phyloP scores from a whole-genome alignment of 2,888 invertebrate species.

The Heteropelma amictum region DNA sequence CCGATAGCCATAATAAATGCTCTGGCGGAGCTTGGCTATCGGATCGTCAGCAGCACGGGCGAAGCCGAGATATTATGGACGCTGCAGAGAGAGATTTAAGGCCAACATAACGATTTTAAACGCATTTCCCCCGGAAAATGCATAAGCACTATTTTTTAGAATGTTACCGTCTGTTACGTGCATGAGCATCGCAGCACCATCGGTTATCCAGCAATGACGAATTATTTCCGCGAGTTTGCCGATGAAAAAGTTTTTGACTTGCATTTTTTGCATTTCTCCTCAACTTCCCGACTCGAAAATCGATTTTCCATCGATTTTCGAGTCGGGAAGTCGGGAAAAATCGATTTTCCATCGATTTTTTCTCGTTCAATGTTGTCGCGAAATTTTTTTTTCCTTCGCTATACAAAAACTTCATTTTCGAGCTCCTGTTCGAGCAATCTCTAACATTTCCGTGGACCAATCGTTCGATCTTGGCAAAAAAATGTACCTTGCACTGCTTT shows the following conservation, averaged over 20 bases:
- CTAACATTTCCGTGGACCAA: conserved; percentile 42
- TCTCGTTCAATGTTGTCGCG: no score
- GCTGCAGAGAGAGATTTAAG: conserved; percentile 86
- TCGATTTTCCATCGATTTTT: no score
- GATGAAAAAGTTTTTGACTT: neutral
- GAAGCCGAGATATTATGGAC: conserved; percentile 92
- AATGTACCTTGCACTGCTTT: conserved; percentile 12
- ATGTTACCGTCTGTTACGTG: neutral
- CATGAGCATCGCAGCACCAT: conserved; percentile 15
- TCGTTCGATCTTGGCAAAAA: conserved; percentile 4
- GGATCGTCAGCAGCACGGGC: conserved; percentile 87
- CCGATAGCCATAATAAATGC: conserved; percentile 86
- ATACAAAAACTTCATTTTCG: no score
- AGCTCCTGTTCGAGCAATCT: no score
- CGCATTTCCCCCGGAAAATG: conserved; percentile 18
- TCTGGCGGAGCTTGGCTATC: conserved; percentile 87
- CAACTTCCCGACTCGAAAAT: neutral
- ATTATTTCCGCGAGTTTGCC: neutral
- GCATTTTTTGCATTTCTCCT: neutral
- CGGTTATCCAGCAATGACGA: conserved; percentile 17
- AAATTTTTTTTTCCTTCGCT: no score
- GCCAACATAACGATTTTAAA: conserved; percentile 26
- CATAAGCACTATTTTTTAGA: conserved; percentile 4
- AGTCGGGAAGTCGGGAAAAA: neutral
- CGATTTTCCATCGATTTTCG: no score